A percentile compares a stretch with the other conserved stretches of the same genome.
Conservation (phyloP, 37 sponge, comb jelly and placozoan genomes). For the Eunapius fragilis region DNA sequence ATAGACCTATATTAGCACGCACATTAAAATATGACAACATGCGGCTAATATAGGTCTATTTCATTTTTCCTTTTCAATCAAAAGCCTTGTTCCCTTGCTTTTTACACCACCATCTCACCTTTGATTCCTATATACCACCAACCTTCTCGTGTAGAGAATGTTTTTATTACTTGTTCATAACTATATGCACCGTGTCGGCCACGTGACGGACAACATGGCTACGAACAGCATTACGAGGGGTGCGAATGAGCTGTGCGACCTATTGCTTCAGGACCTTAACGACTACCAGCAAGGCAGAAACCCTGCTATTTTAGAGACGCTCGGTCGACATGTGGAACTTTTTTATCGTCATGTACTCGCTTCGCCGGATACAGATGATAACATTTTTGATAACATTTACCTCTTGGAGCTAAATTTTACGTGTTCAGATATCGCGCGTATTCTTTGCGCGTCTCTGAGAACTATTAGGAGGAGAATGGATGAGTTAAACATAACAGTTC, state of each 20-base stretch:
- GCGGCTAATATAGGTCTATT: too few relatives aligned
- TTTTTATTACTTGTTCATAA: too few relatives aligned
- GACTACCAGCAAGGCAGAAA: neutral
- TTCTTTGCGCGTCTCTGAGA: slow-evolving; percentile 49
- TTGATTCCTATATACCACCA: too few relatives aligned
- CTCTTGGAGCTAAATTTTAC: slow-evolving; percentile 34
- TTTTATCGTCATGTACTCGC: neutral
- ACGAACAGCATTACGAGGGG: neutral
- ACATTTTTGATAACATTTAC: too few relatives aligned
- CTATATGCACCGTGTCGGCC: neutral
- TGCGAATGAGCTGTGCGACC: neutral
- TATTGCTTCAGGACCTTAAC: neutral
- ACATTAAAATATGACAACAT: too few relatives aligned
- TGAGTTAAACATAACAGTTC: slow-evolving; percentile 16
- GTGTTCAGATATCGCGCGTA: slow-evolving; percentile 32
- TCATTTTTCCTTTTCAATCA: too few relatives aligned
- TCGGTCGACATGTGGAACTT: neutral
- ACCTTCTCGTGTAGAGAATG: too few relatives aligned
- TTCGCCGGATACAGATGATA: neutral
- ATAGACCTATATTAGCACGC: too few relatives aligned
- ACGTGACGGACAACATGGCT: neutral
- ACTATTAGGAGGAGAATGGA: slow-evolving; percentile 49
- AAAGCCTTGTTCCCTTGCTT: too few relatives aligned
- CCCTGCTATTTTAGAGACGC: neutral
- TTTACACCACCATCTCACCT: too few relatives aligned